These are phyloP conservation scores for Isurus oxyrinchus DNA, from an alignment of 2,113 vertebrate genomes.

Conservation along the genomic window DNA sequence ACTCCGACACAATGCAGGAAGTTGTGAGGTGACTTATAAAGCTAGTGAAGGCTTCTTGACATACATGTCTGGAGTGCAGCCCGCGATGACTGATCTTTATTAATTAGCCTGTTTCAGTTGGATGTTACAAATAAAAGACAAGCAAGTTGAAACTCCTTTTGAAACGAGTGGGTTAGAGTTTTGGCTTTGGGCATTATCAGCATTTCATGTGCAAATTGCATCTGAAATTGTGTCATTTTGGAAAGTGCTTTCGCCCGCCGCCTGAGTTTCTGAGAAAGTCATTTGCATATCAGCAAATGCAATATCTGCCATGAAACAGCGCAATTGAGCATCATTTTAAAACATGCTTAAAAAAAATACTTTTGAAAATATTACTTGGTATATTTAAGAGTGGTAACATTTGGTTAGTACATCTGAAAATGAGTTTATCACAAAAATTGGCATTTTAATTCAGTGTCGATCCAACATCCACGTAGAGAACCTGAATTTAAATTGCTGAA, in stretches of 20 bases:
- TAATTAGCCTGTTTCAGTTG: neutral
- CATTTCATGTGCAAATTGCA: neutral
- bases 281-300: neutral
- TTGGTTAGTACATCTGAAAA: too few relatives aligned
- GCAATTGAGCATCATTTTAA: neutral
- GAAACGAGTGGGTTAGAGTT: neutral
- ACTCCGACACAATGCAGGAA: neutral
- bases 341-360: neutral
- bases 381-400: too few relatives aligned
- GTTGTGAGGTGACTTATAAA: constrained; percentile 1
- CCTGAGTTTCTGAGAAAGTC: neutral
- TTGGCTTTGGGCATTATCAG: neutral
- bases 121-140: neutral
- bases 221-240: neutral
- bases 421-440: too few relatives aligned
- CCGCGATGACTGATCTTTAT: neutral
- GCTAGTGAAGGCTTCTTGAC: neutral
- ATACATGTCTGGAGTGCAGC: neutral
- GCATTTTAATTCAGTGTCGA: too few relatives aligned
- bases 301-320: neutral
- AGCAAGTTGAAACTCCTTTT: neutral
- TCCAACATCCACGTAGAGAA: too few relatives aligned
- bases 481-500: too few relatives aligned
- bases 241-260: neutral
- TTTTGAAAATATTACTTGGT: neutral